phyloP scores from a whole-genome alignment of 2,888 invertebrate genomes.

The Tenthredo scrophulariae region DNA sequence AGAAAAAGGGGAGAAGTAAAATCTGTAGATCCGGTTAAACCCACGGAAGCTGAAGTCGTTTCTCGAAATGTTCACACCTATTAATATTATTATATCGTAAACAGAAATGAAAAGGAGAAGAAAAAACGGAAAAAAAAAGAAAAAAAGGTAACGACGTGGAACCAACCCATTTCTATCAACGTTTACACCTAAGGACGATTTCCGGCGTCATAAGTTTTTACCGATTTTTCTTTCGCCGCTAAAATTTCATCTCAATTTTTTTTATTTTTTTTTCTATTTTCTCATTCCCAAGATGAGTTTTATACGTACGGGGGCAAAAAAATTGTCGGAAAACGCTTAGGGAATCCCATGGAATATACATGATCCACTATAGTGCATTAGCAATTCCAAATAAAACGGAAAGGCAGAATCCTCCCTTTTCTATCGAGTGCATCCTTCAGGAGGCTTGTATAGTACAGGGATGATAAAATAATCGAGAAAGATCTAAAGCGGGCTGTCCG shows the following conservation, averaged over 20 bases:
- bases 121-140: neutral
- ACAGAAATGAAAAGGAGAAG: neutral
- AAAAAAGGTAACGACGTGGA: neutral
- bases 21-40: neutral
- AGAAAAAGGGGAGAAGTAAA: neutral
- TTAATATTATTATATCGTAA: neutral
- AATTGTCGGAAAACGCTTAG: neutral
- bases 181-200: neutral
- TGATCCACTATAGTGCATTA: constrained; percentile 63
- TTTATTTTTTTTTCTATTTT: neutral
- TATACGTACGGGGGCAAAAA: neutral
- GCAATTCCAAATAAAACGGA: constrained; percentile 51
- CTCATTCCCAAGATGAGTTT: neutral
- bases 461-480: neutral
- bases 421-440: constrained; percentile 36
- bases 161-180: neutral
- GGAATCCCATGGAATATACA: constrained; percentile 59
- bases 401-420: neutral
- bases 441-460: neutral
- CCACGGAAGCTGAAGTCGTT: neutral
- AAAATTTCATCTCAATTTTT: neutral
- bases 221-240: neutral
- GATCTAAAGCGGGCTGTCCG: neutral
- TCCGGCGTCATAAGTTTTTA: neutral
- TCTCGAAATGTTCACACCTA: neutral